Base-by-base conservation (phyloP, 2,797 vertebrate species). In the Philypnodon macrostomus region DNA sequence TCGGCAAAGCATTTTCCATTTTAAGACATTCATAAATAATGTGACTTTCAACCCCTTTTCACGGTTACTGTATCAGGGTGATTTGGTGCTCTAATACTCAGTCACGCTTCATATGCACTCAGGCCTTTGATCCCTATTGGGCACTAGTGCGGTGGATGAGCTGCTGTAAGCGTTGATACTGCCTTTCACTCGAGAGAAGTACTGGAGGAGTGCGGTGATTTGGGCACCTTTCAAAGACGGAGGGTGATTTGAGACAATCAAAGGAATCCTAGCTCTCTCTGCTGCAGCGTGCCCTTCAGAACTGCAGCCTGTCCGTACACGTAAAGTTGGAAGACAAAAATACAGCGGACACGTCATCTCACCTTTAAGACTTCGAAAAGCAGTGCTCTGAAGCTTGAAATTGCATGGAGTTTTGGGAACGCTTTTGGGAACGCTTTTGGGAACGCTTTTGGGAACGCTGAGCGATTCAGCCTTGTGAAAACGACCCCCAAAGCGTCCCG, bases 161-260 rank as follows among this genome's bases (percentile, higher is more conserved):
- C 39, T 39, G 47, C 40, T 53, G 14, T 50, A 26, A 38, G 49
- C 50, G 37, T 14, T 51, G 68, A 59, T 37, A 42, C 33, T 56
- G 60, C 55, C 42, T 58, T n/a, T 7, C 3, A 13, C 58, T 63
- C 23, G 16, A 58, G 50, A 14, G 26, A 41, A 46, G 44, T 23
- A 36, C 36, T 32, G 50, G 52, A 33, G 16, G 30, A 46, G 58
- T 47, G 54, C 31, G 41, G 48, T 52, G 48, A 67, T 75, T 77
- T 73, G 13, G 64, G 42, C 44, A 53, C 13, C 55, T 65, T 70
- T 62, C 11, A 57, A 31, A 39, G 24, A 14, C 21, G 31, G n/a
- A 14, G 41, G 33, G 35, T 67, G 54, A 76, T 73, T 48, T 26
- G 35, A 74, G 52, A 45, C 40, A 67, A 67, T 70, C 44, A 73